These are phyloP conservation scores for Apomyelois bistriatella DNA, from an alignment of 2,888 invertebrate species.

Conservation along the genomic window DNA sequence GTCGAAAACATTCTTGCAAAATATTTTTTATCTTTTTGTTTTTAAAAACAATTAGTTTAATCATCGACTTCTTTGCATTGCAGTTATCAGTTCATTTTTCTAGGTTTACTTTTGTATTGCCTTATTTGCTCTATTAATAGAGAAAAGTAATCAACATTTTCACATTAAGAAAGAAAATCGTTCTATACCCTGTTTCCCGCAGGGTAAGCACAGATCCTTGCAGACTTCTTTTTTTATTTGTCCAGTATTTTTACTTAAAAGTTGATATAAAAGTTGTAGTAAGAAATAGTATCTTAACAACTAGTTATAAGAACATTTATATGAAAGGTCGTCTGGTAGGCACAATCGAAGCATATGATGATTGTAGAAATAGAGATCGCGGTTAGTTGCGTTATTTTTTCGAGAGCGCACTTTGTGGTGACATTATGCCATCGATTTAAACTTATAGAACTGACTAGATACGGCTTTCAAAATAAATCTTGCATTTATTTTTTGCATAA, in stretches of 20 bases:
- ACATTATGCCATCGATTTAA: constrained; percentile 38
- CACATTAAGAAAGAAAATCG: no score
- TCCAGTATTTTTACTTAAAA: no score
- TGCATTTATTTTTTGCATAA: neutral
- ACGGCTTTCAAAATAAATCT: neutral
- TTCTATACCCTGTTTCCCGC: no score
- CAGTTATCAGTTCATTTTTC: no score
- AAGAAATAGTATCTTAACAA: no score
- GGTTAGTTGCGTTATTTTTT: constrained; percentile 58
- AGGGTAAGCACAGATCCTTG: no score
- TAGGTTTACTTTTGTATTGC: no score
- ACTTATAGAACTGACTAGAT: constrained; percentile 26
- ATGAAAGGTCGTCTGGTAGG: constrained; percentile 33
- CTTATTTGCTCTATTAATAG: no score
- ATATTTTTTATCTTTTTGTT: neutral
- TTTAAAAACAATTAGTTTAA: neutral
- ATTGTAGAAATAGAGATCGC: constrained; percentile 51
- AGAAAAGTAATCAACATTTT: no score
- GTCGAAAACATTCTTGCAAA: constrained; percentile 14
- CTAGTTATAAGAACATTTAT: constrained; percentile 23
- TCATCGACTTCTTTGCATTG: neutral
- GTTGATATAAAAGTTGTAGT: no score
- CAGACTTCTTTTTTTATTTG: no score
- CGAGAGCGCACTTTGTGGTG: constrained; percentile 43
- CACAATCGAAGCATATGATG: constrained; percentile 41